Evolutionary conservation across 2,113 vertebrate species (phyloP).

Genomic region (Apeltes quadracus): DNA sequence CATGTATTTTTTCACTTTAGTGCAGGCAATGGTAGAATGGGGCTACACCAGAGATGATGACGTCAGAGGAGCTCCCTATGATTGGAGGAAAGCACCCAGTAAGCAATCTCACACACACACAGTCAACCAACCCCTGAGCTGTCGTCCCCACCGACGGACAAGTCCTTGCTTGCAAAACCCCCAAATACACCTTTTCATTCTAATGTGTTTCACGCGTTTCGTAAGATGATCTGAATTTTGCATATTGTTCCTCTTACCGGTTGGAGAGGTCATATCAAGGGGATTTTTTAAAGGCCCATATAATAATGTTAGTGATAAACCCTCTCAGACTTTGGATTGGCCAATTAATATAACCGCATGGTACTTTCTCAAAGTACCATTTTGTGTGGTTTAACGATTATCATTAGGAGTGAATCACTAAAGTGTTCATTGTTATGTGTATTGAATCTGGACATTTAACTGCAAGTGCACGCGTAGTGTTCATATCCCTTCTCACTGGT

Average conservation of each 20-base stretch:
- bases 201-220: not conserved
- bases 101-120: constrained; percentile 45
- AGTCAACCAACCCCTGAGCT: not conserved
- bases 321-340: no score
- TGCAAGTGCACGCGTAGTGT: no score
- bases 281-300: not conserved
- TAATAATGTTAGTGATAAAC: not conserved
- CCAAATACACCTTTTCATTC: not conserved
- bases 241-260: no score
- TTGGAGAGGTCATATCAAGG: not conserved
- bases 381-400: no score
- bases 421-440: no score
- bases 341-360: no score
- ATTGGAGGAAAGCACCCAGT: constrained; percentile 98
- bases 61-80: constrained; percentile 93
- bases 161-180: not conserved
- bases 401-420: no score
- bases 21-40: constrained; percentile 89
- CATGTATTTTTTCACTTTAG: constrained; percentile 93
- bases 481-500: no score
- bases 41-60: constrained; percentile 91
- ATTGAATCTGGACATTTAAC: no score
- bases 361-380: no score
- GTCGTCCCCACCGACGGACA: not conserved
- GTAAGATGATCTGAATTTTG: not conserved